Base-by-base conservation (phyloP, 2,113 vertebrate genomes). In the Myocastor coypus region DNA sequence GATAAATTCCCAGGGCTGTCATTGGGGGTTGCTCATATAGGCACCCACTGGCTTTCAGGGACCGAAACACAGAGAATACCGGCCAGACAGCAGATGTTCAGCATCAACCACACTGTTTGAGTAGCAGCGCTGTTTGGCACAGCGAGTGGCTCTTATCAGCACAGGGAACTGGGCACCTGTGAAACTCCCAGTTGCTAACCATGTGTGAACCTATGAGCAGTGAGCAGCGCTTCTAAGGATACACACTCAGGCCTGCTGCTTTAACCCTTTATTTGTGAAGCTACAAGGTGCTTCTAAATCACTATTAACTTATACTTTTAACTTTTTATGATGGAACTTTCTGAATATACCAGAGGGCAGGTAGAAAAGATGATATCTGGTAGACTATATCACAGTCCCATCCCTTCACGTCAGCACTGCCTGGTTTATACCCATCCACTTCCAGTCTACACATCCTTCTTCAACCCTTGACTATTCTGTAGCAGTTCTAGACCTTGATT, bases 91-190 rank as follows among this genome's bases (percentile, higher is more conserved):
- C 50, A 81, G 78, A 34, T 9, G 16, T 20, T 20, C 14, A 46
- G 24, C 24, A 28, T 28, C 73, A 46, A 28, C 40, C 40, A 42
- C 73, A 77, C 4, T 28, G 40, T 80, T 34, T 55, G 78, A 3
- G 28, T 30, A 30, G 28, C 14, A 34, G 2, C 42, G 7, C 16
- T 52, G 28, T 30, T 32, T 32, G 77, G 42, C 77, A 50, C 46
- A 50, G 7, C 2, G 30, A 80, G 46, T 11, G n/a, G 3, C 40
- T 37, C 50, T 17, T 37, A 6, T 30, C 16, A 37, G 81, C 4
- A 3, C 19, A 16, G 16, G 32, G 30, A 73, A 61, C 7, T 28
- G 24, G 3, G 12, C 28, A 7, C 8, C 55, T n/a, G 22, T 0
- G 14, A 42, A n/a, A 19, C 46, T 73, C 66, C 2, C 28, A 32